Conservation (phyloP, 2,888 invertebrate species). For the Blastobasis adustella region DNA sequence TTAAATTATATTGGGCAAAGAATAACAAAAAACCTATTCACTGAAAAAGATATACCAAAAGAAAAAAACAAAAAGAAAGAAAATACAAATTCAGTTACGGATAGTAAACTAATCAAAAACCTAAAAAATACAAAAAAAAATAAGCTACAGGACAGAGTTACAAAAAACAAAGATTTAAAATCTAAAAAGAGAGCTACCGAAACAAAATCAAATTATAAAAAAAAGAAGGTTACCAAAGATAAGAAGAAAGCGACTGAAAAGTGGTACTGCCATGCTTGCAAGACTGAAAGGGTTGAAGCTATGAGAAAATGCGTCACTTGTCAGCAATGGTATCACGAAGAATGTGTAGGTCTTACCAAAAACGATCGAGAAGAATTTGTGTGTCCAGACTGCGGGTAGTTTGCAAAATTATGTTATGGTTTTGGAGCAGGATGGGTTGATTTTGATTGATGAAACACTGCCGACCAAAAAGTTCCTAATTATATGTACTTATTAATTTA, state of each 20-base stretch:
- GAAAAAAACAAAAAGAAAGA: not conserved
- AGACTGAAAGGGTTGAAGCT: constrained; percentile 2
- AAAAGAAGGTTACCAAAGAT: not conserved
- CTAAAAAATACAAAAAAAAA: not conserved
- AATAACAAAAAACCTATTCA: constrained; percentile 12
- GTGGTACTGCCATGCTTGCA: constrained; percentile 8
- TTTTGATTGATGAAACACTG: too few relatives aligned
- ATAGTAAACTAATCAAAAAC: not conserved
- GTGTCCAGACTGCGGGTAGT: not conserved
- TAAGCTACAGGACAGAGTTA: not conserved
- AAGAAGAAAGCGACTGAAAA: not conserved
- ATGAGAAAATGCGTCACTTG: constrained; percentile 6
- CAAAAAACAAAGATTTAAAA: not conserved
- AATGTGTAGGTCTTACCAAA: constrained; percentile 8
- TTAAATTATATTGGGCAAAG: constrained; percentile 12
- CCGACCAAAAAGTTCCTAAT: too few relatives aligned
- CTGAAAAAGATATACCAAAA: not conserved
- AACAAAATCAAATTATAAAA: not conserved
- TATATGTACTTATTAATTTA: too few relatives aligned
- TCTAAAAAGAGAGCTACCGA: not conserved
- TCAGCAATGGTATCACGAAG: constrained; percentile 8
- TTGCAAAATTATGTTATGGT: not conserved
- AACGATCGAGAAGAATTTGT: not conserved
- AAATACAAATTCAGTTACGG: not conserved
- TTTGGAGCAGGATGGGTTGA: too few relatives aligned